These are phyloP conservation scores for Bombylius discolor DNA, from an alignment of 2,888 invertebrate species.

Conservation along the genomic window DNA sequence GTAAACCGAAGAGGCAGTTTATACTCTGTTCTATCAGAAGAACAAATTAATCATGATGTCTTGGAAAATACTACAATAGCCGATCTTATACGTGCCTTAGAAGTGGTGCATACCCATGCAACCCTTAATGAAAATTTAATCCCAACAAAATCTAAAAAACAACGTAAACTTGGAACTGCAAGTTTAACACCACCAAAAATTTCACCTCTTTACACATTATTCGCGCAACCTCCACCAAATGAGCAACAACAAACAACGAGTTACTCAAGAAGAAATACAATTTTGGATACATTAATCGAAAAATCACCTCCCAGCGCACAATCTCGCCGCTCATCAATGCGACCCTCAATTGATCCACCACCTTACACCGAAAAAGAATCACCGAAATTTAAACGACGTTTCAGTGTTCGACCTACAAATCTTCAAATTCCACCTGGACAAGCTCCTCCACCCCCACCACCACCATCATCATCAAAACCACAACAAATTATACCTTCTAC, in stretches of 20 bases:
- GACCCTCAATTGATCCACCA: constrained; percentile 27
- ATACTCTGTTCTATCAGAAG: constrained; percentile 30
- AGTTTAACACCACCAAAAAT: constrained; percentile 38
- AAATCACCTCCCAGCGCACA: constrained; percentile 3
- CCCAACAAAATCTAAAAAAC: constrained; percentile 17
- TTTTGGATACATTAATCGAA: constrained; percentile 21
- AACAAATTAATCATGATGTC: constrained; percentile 35
- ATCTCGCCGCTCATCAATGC: constrained; percentile 20
- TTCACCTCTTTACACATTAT: constrained; percentile 38
- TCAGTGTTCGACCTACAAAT: constrained; percentile 25
- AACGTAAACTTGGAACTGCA: constrained; percentile 43
- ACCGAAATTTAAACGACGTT: constrained; percentile 27
- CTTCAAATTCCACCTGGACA: constrained; percentile 33
- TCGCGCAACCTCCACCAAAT: constrained; percentile 23
- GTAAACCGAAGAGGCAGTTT: constrained; percentile 35
- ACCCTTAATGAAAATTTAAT: background rate
- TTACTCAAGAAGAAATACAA: constrained; percentile 26
- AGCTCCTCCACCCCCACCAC: constrained; percentile 21
- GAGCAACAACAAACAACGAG: background rate
- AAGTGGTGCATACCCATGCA: constrained; percentile 44
- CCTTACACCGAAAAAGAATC: constrained; percentile 28
- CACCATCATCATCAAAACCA: background rate
- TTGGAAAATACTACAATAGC: constrained; percentile 73
- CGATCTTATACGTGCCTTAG: constrained; percentile 64
- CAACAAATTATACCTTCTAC: background rate